A percentile compares a stretch with the other conserved stretches of the same genome.
These are phyloP conservation scores for Erebia ligea DNA, from an alignment of 2,888 invertebrate species.

Conservation along the genomic window DNA sequence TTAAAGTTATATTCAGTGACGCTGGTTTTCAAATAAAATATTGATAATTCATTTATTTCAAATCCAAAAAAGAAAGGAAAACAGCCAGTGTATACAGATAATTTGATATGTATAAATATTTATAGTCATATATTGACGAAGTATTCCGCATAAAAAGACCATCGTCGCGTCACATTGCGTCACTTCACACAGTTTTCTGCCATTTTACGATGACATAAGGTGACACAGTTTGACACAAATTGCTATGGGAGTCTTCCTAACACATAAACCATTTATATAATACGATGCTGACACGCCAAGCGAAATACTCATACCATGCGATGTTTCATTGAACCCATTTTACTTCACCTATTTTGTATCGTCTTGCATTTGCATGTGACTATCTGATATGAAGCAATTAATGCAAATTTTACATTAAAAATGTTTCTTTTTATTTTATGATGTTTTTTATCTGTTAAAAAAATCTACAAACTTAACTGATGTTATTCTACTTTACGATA, in stretches of 20 bases:
- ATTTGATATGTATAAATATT: neutral
- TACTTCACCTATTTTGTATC: neutral
- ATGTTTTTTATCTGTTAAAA: too few species aligned
- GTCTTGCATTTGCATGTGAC: neutral
- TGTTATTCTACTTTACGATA: too few species aligned
- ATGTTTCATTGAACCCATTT: slow-evolving; percentile 34
- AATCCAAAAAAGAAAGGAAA: neutral
- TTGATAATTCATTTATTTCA: neutral
- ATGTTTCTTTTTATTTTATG: too few species aligned
- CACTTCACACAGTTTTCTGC: slow-evolving; percentile 31
- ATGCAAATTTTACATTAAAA: too few species aligned
- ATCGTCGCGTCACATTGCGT: slow-evolving; percentile 26
- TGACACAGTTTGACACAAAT: slow-evolving; percentile 35
- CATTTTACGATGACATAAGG: slow-evolving; percentile 41
- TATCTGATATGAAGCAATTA: slow-evolving; percentile 2
- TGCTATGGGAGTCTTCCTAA: slow-evolving; percentile 30
- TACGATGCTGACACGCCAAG: slow-evolving; percentile 34
- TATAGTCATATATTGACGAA: slow-evolving; percentile 17
- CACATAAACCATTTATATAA: slow-evolving; percentile 36
- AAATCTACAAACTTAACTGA: too few species aligned
- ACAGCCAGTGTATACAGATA: slow-evolving; percentile 7
- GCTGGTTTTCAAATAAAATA: too few species aligned
- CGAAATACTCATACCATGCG: slow-evolving; percentile 25
- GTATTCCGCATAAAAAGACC: slow-evolving; percentile 22
- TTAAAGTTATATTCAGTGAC: too few species aligned